Percentiles rank a stretch among this genome's conserved stretches.
phyloP scores from a whole-genome alignment of 2,113 vertebrate genomes.

The Zingel zingel region DNA sequence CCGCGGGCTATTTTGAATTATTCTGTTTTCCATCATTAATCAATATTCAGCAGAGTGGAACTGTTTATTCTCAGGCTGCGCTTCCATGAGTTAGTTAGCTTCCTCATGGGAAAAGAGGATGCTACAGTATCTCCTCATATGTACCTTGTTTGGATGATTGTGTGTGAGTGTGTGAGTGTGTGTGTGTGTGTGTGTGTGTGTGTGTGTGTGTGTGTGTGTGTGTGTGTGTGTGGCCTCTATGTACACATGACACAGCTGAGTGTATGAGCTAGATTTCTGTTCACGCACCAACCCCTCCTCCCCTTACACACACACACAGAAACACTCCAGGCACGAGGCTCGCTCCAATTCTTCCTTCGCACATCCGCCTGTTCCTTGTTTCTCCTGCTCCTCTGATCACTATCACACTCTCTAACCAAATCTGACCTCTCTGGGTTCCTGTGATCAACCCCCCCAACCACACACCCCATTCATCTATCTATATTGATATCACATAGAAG shows the following conservation, averaged over 20 bases:
- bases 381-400: slow-evolving; percentile 60
- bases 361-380: slow-evolving; percentile 60
- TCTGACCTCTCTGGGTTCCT: slow-evolving; percentile 51
- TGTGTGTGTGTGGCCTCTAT: background rate
- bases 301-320: slow-evolving; percentile 12
- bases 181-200: slow-evolving; percentile 14
- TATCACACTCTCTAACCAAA: slow-evolving; percentile 47
- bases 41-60: slow-evolving; percentile 67
- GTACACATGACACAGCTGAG: slow-evolving; percentile 37
- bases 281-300: slow-evolving; percentile 10
- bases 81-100: slow-evolving; percentile 63
- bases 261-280: slow-evolving; percentile 2
- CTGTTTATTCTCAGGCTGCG: slow-evolving; percentile 61
- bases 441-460: slow-evolving; percentile 33
- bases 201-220: slow-evolving; percentile 9
- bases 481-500: slow-evolving; percentile 29
- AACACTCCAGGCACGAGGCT: slow-evolving; percentile 40
- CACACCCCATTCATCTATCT: slow-evolving; percentile 10
- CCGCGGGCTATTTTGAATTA: slow-evolving; percentile 54
- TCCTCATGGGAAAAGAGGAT: slow-evolving; percentile 65
- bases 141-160: slow-evolving; percentile 45
- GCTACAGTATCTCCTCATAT: slow-evolving; percentile 66
- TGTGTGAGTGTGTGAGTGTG: slow-evolving; percentile 29
- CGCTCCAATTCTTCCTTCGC: slow-evolving; percentile 60
- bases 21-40: slow-evolving; percentile 71